Base-by-base conservation (phyloP, 2,113 vertebrate species). In the Sinocyclocheilus rhinocerous region DNA sequence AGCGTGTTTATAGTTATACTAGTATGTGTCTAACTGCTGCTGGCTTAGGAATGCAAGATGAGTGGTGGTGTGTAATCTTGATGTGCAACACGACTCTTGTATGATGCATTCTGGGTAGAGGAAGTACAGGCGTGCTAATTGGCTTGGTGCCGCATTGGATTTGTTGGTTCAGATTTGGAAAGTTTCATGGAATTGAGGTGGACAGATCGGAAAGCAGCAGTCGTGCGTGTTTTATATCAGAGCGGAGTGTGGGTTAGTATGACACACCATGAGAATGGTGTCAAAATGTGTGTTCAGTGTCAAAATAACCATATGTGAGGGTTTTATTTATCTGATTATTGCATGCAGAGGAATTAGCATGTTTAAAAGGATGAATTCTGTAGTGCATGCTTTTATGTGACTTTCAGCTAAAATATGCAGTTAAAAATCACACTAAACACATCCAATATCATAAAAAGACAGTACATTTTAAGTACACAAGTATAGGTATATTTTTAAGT, bases 41-140 rank as follows among this genome's bases (percentile, higher is more conserved):
- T 83, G 63, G 81, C 42, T 83, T 55, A 83, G 18, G 42, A 50
- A 69, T 45, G n/a, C 13, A 52, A 69, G 48, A 83, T 55, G 45
- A 83, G 78, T 57, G 33, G 20, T 16, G 29, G 29, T 36, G 33
- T 59, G 15, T 80, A 63, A 81, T 87, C 76, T 84, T 33, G 13
- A 65, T 24, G 36, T 52, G 16, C 22, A 45, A 81, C 75, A 45
- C 4, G 6, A 76, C 22, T n/a, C 10, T 16, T 70, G 50, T 24
- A 20, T 26, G 77, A 63, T 69, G 50, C 39, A 75, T 80, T 57
- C 70, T 48, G 63, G 65, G 87, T 36, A 26, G 57, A 22, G 72
- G 57, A 84, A 81, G 33, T 76, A 83, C 75, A 81, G 48, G 61
- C 12, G 55, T 57, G 33, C 57, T 83, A 85, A 87, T 85, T 61